Percentiles rank a stretch among this genome's conserved stretches.
These are phyloP conservation scores for Mercenaria mercenaria DNA, from an alignment of 1,140 invertebrate genomes.

Conservation along the genomic window DNA sequence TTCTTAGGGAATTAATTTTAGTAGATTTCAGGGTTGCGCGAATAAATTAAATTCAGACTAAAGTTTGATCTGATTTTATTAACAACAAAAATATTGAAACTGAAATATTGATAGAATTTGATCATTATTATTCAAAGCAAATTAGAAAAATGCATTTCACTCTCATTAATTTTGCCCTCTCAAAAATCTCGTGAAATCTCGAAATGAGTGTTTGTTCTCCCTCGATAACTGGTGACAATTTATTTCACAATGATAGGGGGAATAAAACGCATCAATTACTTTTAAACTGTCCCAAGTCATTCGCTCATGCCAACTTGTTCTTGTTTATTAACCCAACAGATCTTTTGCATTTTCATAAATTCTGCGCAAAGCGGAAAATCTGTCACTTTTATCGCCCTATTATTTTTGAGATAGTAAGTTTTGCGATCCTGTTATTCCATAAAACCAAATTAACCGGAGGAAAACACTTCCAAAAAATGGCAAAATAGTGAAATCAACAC, in stretches of 20 bases:
- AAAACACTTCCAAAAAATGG: conserved; percentile 28
- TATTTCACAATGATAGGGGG: neutral
- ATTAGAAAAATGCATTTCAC: no score
- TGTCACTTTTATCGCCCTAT: conserved; percentile 41
- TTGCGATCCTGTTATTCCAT: neutral
- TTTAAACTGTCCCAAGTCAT: neutral
- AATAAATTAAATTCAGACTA: no score
- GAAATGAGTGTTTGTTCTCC: no score
- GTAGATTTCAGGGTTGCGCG: no score
- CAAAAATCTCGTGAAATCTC: no score
- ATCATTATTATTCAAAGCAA: no score
- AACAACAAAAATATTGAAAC: no score
- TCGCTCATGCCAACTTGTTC: neutral
- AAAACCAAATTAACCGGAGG: conserved; percentile 37
- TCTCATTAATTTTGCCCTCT: no score
- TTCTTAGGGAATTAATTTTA: no score
- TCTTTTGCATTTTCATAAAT: conserved; percentile 45
- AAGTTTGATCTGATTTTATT: no score
- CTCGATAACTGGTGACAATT: neutral
- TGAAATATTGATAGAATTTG: no score
- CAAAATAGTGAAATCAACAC: conserved; percentile 21
- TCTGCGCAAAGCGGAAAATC: conserved; percentile 34
- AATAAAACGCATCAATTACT: conserved; percentile 36
- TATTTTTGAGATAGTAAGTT: conserved; percentile 38
- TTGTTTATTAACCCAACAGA: conserved; percentile 12